Evolutionary conservation across 2,888 invertebrate species (phyloP).

Genomic region (Camponotus fellah): DNA sequence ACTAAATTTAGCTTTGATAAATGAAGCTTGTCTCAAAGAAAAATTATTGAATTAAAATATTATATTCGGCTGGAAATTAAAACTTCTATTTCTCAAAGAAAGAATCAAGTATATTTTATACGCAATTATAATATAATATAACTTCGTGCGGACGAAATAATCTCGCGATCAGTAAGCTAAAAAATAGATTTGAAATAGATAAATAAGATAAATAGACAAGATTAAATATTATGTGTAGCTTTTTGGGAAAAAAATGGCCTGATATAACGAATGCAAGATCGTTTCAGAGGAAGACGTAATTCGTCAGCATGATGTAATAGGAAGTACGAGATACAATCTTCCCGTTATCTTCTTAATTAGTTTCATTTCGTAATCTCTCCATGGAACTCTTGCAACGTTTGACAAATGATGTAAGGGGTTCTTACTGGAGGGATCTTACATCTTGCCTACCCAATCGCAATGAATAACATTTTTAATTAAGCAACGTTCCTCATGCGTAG

Average conservation of each 20-base stretch:
- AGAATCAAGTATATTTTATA: background rate
- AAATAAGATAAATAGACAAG: constrained; percentile 9
- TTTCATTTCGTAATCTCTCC: constrained; percentile 76
- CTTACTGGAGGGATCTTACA: constrained; percentile 63
- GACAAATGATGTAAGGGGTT: constrained; percentile 74
- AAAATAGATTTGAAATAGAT: constrained; percentile 27
- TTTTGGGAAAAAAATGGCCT: constrained; percentile 30
- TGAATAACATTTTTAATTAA: constrained; percentile 82
- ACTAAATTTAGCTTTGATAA: background rate
- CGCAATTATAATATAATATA: background rate
- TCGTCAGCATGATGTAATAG: constrained; percentile 63
- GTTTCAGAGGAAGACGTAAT: constrained; percentile 55
- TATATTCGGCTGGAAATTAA: background rate
- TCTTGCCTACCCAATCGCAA: constrained; percentile 53
- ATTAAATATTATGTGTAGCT: constrained; percentile 34
- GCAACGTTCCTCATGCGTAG: constrained; percentile 59
- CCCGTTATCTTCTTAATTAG: constrained; percentile 80
- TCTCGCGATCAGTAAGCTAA: background rate
- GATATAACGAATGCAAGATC: constrained; percentile 34
- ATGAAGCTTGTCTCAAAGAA: background rate
- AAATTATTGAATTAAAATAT: constrained; percentile 5
- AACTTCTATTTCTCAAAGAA: background rate
- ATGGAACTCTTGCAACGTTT: constrained; percentile 71
- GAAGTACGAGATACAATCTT: constrained; percentile 66
- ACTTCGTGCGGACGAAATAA: constrained; percentile 9